Evolutionary conservation across 2,888 invertebrate species (phyloP), one percentile per base, ranked within the genome.

Genomic region (Teleiodes luculella): DNA sequence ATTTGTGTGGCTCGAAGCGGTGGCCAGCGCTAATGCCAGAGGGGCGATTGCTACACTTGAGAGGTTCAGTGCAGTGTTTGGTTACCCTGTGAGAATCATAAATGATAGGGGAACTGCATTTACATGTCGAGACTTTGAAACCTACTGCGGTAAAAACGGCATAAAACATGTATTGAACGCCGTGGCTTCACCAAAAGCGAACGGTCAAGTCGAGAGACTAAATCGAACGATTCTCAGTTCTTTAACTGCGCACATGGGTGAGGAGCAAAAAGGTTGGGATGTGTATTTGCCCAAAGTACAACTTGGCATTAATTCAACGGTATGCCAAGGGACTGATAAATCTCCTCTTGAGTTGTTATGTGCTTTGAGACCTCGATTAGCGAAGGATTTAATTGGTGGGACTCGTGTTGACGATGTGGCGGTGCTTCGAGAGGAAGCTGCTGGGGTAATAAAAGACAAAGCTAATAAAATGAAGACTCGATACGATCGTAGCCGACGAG

Each of bases 151-250:
- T 6, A 30, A 48, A 1, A 18, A 28, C 4, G 37, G 41, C 1
- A 48, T 62, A 5, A 59, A 57, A 35, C 65, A 65, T 37, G 31
- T 65, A 2, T 13, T 62, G 3, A 65, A 57, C 28, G 60, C 61
- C 1, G 61, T 64, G 4, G 60, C 64, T 1, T 52, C 53, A n/a
- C 60, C 64, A 1, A 16, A 54, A n/a, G 57, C 57, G 1, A 57
- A 57, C 37, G 57, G 59, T 1, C 59, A 57, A 30, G 52, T 57
- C 2, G 56, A 59, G 35, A 45, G 59, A 1, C 28, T 52, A 7
- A 57, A 59, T 28, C 56, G 56, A 0, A 60, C 60, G 2, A 54
- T 57, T 14, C 20, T 60, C 3, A 24, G 28, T 24, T 36, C 48
- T 10, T 41, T 54, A 8, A 30, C 14, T 20, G 45, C 57, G 24